These are phyloP conservation scores for Atlantisia rogersi DNA, from an alignment of 2,113 vertebrate genomes.

Conservation along the genomic window DNA sequence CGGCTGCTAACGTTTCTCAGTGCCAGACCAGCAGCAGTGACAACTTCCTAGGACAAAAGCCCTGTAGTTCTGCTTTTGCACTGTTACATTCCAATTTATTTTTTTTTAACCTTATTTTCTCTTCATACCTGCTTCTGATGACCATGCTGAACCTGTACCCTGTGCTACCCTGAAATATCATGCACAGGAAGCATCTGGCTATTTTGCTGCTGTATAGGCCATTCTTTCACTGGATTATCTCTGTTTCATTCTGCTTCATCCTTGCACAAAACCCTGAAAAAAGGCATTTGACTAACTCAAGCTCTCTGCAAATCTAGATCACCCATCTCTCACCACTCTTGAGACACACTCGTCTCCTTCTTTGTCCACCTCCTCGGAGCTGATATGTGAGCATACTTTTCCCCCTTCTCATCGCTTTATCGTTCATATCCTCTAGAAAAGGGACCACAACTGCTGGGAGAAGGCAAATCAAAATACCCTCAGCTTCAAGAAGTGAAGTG, in stretches of 20 bases:
- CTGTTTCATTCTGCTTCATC: background rate
- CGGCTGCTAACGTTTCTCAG: background rate
- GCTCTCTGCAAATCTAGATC: background rate
- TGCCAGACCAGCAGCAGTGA: background rate
- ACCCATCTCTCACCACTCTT: background rate
- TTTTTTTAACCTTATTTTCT: background rate
- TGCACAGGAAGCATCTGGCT: slow-evolving; percentile 34
- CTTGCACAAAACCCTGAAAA: slow-evolving; percentile 16
- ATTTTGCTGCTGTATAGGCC: background rate
- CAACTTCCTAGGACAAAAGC: background rate
- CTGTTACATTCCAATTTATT: background rate
- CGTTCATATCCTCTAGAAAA: background rate
- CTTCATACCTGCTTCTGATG: background rate
- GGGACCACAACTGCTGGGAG: background rate
- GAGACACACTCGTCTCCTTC: background rate
- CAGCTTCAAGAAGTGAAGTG: background rate
- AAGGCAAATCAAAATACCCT: background rate
- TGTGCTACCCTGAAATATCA: background rate
- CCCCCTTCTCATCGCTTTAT: background rate
- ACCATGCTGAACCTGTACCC: background rate
- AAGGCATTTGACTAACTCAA: slow-evolving; percentile 23
- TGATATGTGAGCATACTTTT: background rate
- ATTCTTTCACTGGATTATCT: slow-evolving; percentile 5
- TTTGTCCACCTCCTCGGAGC: fast-evolving
- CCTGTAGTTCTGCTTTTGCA: background rate